Evolutionary conservation across 2,113 vertebrate genomes (phyloP).

Genomic region (Rostratula benghalensis): DNA sequence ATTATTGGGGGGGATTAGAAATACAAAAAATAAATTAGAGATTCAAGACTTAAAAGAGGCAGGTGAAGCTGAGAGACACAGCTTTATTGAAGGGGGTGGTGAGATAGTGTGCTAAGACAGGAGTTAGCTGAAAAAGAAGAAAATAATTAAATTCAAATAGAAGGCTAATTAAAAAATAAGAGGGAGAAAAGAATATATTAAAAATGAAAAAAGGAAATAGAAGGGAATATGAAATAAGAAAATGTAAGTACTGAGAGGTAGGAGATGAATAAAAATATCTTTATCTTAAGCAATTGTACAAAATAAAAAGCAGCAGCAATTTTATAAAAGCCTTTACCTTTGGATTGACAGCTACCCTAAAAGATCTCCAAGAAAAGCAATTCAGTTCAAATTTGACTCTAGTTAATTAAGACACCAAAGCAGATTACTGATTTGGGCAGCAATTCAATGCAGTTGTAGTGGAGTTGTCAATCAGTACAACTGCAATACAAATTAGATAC

Average conservation of each 20-base stretch:
- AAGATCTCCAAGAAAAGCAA: constrained; percentile 54
- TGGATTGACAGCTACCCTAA: constrained; percentile 51
- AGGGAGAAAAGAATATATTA: constrained; percentile 54
- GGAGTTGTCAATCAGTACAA: constrained; percentile 43
- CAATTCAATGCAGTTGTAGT: constrained; percentile 46
- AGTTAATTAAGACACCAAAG: constrained; percentile 63
- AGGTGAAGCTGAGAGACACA: constrained; percentile 36
- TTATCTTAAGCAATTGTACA: constrained; percentile 50
- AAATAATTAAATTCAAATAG: constrained; percentile 65
- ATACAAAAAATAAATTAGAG: constrained; percentile 28
- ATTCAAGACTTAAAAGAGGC: constrained; percentile 24
- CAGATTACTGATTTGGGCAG: constrained; percentile 54
- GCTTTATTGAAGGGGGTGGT: constrained; percentile 43
- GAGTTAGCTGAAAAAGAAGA: constrained; percentile 50
- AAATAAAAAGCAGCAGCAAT: constrained; percentile 44
- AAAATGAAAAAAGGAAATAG: constrained; percentile 40
- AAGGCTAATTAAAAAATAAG: constrained; percentile 57
- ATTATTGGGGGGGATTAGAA: neutral
- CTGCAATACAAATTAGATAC: constrained; percentile 10
- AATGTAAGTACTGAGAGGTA: constrained; percentile 42
- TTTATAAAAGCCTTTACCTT: constrained; percentile 59
- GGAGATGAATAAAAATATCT: constrained; percentile 54
- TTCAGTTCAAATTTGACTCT: constrained; percentile 57
- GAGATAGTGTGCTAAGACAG: constrained; percentile 44
- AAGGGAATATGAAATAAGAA: constrained; percentile 40